Conservation (phyloP, 2,113 vertebrate species). For the Cranoglanis bouderius region DNA sequence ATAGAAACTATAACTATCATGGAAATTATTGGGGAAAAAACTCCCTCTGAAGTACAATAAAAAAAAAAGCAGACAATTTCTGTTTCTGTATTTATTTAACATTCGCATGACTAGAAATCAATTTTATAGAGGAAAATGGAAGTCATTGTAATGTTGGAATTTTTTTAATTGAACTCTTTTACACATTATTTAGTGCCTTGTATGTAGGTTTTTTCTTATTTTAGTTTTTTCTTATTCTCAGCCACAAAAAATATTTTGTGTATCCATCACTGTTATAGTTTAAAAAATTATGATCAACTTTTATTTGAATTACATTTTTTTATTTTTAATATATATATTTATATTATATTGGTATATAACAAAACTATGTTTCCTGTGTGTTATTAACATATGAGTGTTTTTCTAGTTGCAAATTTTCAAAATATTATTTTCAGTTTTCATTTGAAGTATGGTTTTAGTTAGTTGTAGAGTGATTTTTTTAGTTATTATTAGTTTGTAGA, state of each 20-base stretch:
- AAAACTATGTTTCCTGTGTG: neutral
- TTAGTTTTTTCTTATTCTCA: neutral
- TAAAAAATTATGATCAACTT: too few species aligned
- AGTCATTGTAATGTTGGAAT: neutral
- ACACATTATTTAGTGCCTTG: neutral
- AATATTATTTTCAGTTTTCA: neutral
- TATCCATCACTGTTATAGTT: too few species aligned
- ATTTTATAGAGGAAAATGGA: neutral
- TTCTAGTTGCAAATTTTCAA: neutral
- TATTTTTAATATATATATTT: neutral
- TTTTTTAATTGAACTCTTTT: neutral
- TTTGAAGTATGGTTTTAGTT: neutral
- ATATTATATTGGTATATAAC: too few species aligned
- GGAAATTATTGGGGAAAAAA: neutral
- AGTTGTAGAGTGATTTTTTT: neutral
- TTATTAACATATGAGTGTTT: neutral
- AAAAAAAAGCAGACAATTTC: neutral
- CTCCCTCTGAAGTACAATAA: neutral
- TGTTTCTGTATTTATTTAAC: neutral
- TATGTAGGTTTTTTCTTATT: too few species aligned
- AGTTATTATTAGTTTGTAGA: neutral
- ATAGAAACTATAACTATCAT: neutral
- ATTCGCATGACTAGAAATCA: neutral
- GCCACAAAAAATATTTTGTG: too few species aligned
- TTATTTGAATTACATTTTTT: neutral